Conservation (phyloP, 2,113 vertebrate genomes). For the Varanus salvator region DNA sequence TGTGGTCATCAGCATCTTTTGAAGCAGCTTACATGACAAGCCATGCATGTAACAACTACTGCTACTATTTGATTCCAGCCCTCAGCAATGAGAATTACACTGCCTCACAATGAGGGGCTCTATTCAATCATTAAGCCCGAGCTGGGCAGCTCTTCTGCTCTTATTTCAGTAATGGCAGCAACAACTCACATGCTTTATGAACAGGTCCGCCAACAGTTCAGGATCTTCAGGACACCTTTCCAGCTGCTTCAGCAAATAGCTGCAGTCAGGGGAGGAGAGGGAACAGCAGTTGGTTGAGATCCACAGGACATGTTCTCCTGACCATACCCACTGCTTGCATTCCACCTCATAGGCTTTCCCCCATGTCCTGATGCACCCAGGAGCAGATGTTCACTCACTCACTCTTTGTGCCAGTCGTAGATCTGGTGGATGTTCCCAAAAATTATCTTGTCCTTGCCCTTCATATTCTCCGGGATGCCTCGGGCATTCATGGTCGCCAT, state of each 20-base stretch:
- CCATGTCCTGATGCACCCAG: neutral
- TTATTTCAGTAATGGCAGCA: neutral
- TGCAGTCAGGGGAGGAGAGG: slow-evolving; percentile 55
- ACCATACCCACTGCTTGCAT: neutral
- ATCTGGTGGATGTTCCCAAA: slow-evolving; percentile 96
- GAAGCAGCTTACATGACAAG: neutral
- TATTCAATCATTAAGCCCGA: neutral
- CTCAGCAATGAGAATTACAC: neutral
- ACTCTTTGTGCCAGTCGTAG: slow-evolving; percentile 95
- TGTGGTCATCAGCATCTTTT: neutral
- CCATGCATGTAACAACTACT: neutral
- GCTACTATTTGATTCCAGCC: neutral
- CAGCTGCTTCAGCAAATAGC: slow-evolving; percentile 91
- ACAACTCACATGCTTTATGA: slow-evolving; percentile 91
- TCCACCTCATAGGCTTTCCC: neutral
- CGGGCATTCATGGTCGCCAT: slow-evolving; percentile 86
- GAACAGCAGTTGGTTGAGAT: slow-evolving; percentile 3
- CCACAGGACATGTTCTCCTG: neutral
- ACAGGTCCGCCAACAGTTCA: slow-evolving; percentile 89
- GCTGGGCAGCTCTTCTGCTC: neutral
- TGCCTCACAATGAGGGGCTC: neutral
- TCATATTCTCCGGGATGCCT: slow-evolving; percentile 88
- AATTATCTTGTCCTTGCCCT: slow-evolving; percentile 92
- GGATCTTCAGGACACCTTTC: slow-evolving; percentile 88
- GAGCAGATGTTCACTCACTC: slow-evolving; percentile 60